Evolutionary conservation across 2,888 invertebrate genomes (phyloP).

Genomic region (Chrysotoxum bicinctum): DNA sequence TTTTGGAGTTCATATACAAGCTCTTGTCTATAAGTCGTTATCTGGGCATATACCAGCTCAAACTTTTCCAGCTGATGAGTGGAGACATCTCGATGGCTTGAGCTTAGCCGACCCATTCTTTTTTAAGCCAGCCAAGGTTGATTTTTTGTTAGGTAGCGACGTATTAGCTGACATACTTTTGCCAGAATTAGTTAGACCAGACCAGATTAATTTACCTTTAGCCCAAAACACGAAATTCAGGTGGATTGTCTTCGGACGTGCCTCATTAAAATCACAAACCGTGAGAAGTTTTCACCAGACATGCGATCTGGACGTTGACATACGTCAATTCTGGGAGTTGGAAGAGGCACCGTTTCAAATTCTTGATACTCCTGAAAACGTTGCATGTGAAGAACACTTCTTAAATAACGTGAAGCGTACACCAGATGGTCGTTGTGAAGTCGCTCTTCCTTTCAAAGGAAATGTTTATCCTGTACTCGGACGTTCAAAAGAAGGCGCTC

Average conservation of each 20-base stretch:
- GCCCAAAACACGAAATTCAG: not conserved
- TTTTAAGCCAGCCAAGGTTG: not conserved
- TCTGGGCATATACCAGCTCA: not conserved
- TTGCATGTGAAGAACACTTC: slow-evolving; percentile 27
- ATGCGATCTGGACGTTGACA: not conserved
- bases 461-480: slow-evolving; percentile 11
- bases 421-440: slow-evolving; percentile 16
- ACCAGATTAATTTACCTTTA: not conserved
- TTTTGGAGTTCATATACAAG: no score
- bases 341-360: slow-evolving; percentile 8
- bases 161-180: not conserved
- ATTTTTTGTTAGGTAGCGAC: not conserved
- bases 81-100: not conserved
- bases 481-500: slow-evolving; percentile 12
- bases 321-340: slow-evolving; percentile 29
- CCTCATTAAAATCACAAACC: no score
- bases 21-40: not conserved
- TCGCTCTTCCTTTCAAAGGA: slow-evolving; percentile 45
- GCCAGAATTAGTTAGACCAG: not conserved
- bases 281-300: not conserved
- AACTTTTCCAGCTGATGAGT: not conserved
- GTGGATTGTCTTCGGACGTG: no score
- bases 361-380: slow-evolving; percentile 8
- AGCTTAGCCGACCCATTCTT: not conserved
- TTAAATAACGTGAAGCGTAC: not conserved